These are phyloP conservation scores for Xyliphius kryptos DNA, from an alignment of 2,113 vertebrate genomes.

Conservation along the genomic window DNA sequence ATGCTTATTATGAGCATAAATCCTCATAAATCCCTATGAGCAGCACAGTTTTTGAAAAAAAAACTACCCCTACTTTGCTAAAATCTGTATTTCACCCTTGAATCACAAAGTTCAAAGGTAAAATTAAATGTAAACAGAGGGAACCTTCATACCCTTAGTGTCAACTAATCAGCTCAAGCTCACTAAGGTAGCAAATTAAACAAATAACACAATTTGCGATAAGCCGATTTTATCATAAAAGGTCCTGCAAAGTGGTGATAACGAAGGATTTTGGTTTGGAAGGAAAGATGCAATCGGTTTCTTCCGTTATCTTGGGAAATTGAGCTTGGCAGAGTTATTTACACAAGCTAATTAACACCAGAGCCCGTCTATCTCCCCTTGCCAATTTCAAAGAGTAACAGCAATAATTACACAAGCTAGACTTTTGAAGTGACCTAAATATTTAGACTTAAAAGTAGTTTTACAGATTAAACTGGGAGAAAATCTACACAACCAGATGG, in stretches of 20 bases:
- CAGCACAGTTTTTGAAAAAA: too few relatives aligned
- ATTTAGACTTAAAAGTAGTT: slow-evolving; percentile 46
- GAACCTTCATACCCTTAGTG: too few relatives aligned
- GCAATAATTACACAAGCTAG: slow-evolving; percentile 47
- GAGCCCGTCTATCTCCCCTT: slow-evolving; percentile 39
- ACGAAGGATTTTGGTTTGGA: slow-evolving; percentile 21
- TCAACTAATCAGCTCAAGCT: too few relatives aligned
- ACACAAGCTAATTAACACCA: slow-evolving; percentile 53
- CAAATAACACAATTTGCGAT: too few relatives aligned
- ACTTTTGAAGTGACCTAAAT: slow-evolving; percentile 49
- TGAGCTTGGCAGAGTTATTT: slow-evolving; percentile 44
- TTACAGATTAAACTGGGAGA: slow-evolving; percentile 41
- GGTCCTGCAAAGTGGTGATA: slow-evolving; percentile 8
- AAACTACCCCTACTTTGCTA: too few relatives aligned
- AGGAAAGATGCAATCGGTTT: not conserved
- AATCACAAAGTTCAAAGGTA: too few relatives aligned
- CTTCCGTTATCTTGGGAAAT: slow-evolving; percentile 41
- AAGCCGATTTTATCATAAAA: not conserved
- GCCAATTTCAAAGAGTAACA: slow-evolving; percentile 48
- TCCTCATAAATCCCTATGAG: too few relatives aligned
- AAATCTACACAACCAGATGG: slow-evolving; percentile 50
- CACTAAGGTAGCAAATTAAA: too few relatives aligned
- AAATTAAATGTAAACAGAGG: too few relatives aligned
- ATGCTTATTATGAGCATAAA: too few relatives aligned
- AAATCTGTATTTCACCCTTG: too few relatives aligned